Evolutionary conservation across 2,113 vertebrate genomes (phyloP), one percentile per base, ranked within the genome.

Genomic region (Zosterops lateralis): DNA sequence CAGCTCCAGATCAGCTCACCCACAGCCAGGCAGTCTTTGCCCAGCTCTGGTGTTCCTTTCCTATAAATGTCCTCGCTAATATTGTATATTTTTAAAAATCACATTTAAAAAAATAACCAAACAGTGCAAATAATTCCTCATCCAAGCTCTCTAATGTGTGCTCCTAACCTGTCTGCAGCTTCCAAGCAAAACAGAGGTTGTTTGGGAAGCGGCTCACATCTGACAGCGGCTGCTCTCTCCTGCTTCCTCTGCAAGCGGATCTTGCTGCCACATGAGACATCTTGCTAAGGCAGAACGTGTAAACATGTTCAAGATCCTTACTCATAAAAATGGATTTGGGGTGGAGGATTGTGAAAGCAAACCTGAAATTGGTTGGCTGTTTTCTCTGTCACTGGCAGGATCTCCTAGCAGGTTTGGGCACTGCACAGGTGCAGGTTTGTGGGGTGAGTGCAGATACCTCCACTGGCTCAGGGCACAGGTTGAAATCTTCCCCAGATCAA

Each of bases 111-210:
- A 90, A 89, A 86, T 25, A 90, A 76, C 91, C 36, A 84, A 96
- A 67, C 79, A 81, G 89, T 90, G 94, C 87, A 97, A 97, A 97
- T 66, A 95, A 92, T 81, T 94, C 94, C 83, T 71, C 56, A 78
- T 81, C 94, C 94, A 94, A 96, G 53, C 28, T 50, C 64, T 92
- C 80, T 58, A 79, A 9, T 17, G 54, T 92, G 91, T 67, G 71
- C 86, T 95, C 84, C 95, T 75, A 90, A 93, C 82, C 88, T 91
- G 93, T 70, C 87, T 87, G 83, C 50, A 76, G 42, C 75, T 93
- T 97, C 95, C 96, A 95, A 96, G 91, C n/a, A 72, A 96, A 97
- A 94, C 66, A 91, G 95, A 80, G 84, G 68, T 67, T 97, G 68
- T 96, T 97, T 97, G 93, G 78, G 84, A 29, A 88, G 85, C 65